phyloP scores from a whole-genome alignment of 1,140 invertebrate species.

The Aphis craccivora region DNA sequence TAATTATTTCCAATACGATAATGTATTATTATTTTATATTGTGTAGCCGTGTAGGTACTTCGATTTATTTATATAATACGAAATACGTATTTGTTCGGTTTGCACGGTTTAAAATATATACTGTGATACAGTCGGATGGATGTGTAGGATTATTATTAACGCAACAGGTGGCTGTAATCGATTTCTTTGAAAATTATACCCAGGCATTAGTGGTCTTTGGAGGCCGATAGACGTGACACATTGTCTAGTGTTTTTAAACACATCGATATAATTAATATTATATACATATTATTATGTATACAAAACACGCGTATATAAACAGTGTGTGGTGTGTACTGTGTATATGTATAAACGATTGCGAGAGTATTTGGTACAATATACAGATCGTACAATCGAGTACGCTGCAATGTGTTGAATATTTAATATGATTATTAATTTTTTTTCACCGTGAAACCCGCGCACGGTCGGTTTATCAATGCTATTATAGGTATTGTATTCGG shows the following conservation, averaged over 20 bases:
- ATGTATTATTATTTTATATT: neutral
- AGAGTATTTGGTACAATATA: neutral
- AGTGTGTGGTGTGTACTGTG: neutral
- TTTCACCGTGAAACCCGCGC: neutral
- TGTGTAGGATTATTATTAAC: conserved; percentile 38
- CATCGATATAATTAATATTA: conserved; percentile 8
- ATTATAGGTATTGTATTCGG: conserved; percentile 17
- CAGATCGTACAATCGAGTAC: neutral
- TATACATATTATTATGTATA: neutral
- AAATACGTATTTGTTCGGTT: neutral
- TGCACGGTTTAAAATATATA: neutral
- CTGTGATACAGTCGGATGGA: neutral
- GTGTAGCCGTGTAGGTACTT: neutral
- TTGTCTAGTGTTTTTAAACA: neutral
- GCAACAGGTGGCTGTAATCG: conserved; percentile 34
- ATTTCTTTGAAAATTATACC: conserved; percentile 19
- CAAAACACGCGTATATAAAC: neutral
- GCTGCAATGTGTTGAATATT: conserved; percentile 16
- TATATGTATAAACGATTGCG: neutral
- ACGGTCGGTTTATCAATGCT: conserved; percentile 24
- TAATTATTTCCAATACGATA: neutral
- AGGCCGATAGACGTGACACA: neutral
- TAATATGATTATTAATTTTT: conserved; percentile 29
- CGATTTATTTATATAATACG: neutral
- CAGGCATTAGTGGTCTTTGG: neutral